Evolutionary conservation across 2,113 vertebrate genomes (phyloP), one percentile per base, ranked within the genome.

Genomic region (Shinisaurus crocodilurus): DNA sequence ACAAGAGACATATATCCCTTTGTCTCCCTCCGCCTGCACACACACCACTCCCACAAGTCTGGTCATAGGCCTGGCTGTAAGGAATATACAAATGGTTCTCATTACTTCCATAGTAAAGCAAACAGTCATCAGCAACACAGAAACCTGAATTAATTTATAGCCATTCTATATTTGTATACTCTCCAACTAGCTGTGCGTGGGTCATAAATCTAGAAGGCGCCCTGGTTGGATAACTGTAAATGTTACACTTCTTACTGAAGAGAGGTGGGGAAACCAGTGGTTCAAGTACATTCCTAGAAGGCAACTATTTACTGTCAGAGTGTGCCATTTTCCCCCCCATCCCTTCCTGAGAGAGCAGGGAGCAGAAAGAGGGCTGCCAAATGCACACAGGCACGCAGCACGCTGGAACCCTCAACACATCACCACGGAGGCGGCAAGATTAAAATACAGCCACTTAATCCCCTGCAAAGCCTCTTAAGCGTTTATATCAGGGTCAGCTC

Each of bases 381-480:
- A 32, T 0, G 0, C 37, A 67, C 67, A 69, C 72, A 75, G 88
- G n/a, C 82, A 81, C 85, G 72, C 85, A 65, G 90, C 0, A 0
- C 0, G 3, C 63, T 89, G 86, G 91, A 94, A 94, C 85, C 77
- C 1, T 1, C 0, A 3, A 87, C 89, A 63, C 79, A 60, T 94
- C 93, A 80, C 93, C 91, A 76, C 0, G 45, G 94, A 92, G 54
- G 82, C 91, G 91, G 92, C 88, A 85, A 95, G 96, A 97, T 97
- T 96, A 97, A 97, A 96, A 97, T 89, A 83, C 92, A 95, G 95
- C 70, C 91, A 86, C 91, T 96, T 97, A 97, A 97, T 97, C 97
- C 95, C 83, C 65, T 34, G 93, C 91, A 97, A 97, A 97, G 96
- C 97, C 96, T 96, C 97, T 97, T 96, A 97, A 96, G 94, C 86